phyloP scores from a whole-genome alignment of 2,888 invertebrate genomes.

The Drosophila neoperkinsi region DNA sequence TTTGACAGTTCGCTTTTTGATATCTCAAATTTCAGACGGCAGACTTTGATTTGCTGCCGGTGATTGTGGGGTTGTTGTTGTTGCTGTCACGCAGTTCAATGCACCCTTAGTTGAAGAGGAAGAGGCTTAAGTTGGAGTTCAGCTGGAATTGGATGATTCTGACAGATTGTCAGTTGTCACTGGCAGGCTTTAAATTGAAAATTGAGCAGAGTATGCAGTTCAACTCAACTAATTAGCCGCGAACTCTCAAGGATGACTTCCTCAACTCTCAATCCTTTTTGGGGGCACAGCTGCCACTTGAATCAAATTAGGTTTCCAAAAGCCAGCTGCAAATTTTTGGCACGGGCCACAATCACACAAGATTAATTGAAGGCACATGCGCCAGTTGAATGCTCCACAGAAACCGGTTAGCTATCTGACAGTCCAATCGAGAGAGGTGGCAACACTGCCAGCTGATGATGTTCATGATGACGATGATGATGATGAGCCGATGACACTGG shows the following conservation, averaged over 20 bases:
- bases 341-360: conserved; percentile 34
- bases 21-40: conserved; percentile 72
- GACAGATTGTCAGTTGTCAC: conserved; percentile 69
- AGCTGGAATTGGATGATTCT: conserved; percentile 25
- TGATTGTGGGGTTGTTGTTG: conserved; percentile 33
- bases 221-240: conserved; percentile 46
- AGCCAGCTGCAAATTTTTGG: conserved; percentile 31
- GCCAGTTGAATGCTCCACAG: conserved; percentile 35
- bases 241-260: conserved; percentile 12
- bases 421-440: conserved; percentile 33
- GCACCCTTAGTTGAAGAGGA: conserved; percentile 47
- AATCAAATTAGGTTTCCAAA: conserved; percentile 59
- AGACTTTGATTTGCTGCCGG: conserved; percentile 53
- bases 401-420: conserved; percentile 63
- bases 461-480: conserved; percentile 27
- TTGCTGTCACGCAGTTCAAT: conserved; percentile 58
- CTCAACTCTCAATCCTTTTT: conserved; percentile 43
- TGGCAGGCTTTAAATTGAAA: conserved; percentile 51
- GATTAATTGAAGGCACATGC: conserved; percentile 83
- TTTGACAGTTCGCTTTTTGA: conserved; percentile 73
- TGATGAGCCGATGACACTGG: conserved; percentile 47
- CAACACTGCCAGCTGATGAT: conserved; percentile 18
- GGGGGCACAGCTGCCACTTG: conserved; percentile 46
- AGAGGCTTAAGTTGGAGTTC: conserved; percentile 1
- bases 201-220: conserved; percentile 1